phyloP scores from a whole-genome alignment of 53 echinoderm and acorn worm species.

The Henricia sp. region DNA sequence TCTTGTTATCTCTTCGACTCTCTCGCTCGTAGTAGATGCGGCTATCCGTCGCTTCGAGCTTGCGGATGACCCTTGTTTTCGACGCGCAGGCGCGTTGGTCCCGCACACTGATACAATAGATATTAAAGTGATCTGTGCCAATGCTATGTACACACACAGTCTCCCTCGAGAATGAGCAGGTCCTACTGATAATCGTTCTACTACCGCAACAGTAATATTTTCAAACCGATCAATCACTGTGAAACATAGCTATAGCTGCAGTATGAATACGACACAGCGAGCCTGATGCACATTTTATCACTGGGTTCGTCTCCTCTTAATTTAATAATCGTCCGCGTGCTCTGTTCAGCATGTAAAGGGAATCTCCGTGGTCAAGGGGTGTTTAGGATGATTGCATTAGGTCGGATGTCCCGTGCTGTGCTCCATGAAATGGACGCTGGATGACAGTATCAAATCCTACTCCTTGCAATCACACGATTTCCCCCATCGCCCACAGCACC shows the following conservation, averaged over 20 bases:
- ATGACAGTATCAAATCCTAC: constrained; percentile 30
- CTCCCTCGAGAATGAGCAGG: constrained; percentile 12
- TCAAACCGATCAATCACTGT: constrained; percentile 45
- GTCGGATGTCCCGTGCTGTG: constrained; percentile 21
- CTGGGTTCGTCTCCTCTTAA: constrained; percentile 2
- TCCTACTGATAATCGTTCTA: constrained; percentile 36
- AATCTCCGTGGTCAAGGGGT: constrained; percentile 16
- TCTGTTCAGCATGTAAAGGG: not conserved
- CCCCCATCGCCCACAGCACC: constrained; percentile 18
- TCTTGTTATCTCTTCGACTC: not conserved
- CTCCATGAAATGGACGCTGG: constrained; percentile 1
- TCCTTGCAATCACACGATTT: constrained; percentile 24
- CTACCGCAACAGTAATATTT: constrained; percentile 38
- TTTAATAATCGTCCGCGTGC: constrained; percentile 35
- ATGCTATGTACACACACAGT: not conserved
- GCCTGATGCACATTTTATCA: not conserved
- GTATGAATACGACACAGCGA: constrained; percentile 39
- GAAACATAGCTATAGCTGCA: not conserved
- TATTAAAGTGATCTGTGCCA: constrained; percentile 31
- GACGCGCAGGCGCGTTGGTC: constrained; percentile 55
- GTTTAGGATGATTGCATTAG: constrained; percentile 50
- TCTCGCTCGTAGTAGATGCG: constrained; percentile 10
- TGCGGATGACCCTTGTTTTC: constrained; percentile 37
- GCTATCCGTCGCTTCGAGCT: constrained; percentile 25
- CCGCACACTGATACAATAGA: constrained; percentile 30